Base-by-base conservation (phyloP, 2,797 vertebrate species). In the Sparus aurata region DNA sequence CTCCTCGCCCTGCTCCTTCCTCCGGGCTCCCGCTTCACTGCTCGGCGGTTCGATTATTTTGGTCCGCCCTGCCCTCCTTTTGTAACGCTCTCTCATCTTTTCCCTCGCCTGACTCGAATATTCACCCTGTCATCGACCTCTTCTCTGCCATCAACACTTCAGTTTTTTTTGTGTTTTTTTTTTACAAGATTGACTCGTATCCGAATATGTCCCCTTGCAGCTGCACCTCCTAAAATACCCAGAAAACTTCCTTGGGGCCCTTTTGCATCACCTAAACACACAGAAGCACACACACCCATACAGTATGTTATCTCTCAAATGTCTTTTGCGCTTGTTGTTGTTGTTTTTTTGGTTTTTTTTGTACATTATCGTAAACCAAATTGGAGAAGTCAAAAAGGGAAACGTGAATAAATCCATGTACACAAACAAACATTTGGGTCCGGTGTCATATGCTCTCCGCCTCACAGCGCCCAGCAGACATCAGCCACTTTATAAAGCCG, bases 1-100 rank as follows among this genome's bases (percentile, higher is more conserved):
- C 59, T 66, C 80, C 25, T 25, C 67, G 59, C 73, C 63, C 66
- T 80, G 64, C 63, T 64, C 66, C 69, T 23, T 64, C 66, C 69
- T 23, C 47, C 61, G 63, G 50, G 69, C 57, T 68, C 70, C 67
- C 22, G 78, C 70, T 64, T 73, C 75, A 22, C 73, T 74, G 59
- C 60, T 63, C 63, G 23, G n/a, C 27, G 47, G 65, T 66, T 66
- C 54, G 2, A 73, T 76, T 76, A 53, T 66, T 66, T 23, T 62
- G 61, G 23, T 4, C 16, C 54, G 15, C 73, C 66, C 46, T 53
- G 54, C 34, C 50, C 53, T 69, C 54, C 43, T 13, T 83, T 76
- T 68, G 55, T 62, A 68, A 63, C 69, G 30, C 25, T 25, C 73
- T 73, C 60, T 75, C 80, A 79, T 66, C 46, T 82, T 80, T 70